phyloP scores from a whole-genome alignment of 2,113 vertebrate genomes.

The Notothenia coriiceps region DNA sequence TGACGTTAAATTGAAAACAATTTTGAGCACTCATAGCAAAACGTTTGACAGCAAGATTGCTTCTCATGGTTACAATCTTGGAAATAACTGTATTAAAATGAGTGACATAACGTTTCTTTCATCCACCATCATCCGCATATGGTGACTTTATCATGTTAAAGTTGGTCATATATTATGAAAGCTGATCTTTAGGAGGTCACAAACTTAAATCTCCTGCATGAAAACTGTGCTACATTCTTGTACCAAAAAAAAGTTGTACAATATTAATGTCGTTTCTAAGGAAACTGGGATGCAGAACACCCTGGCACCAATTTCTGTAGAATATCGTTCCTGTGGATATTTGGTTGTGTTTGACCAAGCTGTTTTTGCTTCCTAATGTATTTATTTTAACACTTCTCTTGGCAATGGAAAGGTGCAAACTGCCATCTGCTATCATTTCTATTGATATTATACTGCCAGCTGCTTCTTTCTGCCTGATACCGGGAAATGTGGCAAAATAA shows the following conservation, averaged over 20 bases:
- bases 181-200: neutral
- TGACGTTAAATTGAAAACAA: neutral
- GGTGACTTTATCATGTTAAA: neutral
- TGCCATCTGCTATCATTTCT: constrained; percentile 21
- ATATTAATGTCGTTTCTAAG: neutral
- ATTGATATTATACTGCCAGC: neutral
- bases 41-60: neutral
- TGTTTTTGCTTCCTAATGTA: neutral
- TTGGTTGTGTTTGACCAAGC: neutral
- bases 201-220: neutral
- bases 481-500: neutral
- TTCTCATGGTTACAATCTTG: neutral
- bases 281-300: neutral
- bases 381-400: constrained; percentile 12
- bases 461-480: neutral
- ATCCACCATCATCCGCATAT: neutral
- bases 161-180: neutral
- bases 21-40: neutral
- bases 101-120: neutral
- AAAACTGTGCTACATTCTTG: neutral
- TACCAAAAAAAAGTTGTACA: too few species aligned
- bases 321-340: constrained; percentile 8
- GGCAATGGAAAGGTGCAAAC: constrained; percentile 18
- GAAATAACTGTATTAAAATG: neutral
- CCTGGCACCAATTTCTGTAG: neutral